phyloP scores from a whole-genome alignment of 2,888 invertebrate species.

The Schizaphis graminum region DNA sequence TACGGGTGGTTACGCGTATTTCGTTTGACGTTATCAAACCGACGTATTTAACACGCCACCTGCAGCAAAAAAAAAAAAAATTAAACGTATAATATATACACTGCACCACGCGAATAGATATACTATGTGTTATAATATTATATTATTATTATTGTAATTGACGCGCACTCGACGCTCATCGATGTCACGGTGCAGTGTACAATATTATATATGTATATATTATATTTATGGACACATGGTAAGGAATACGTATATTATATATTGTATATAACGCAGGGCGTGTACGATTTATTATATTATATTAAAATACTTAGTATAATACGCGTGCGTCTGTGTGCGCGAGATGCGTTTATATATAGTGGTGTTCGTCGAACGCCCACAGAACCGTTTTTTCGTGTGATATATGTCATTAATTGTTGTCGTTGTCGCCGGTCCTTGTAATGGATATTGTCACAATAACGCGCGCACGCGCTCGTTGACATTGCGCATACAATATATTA shows the following conservation, averaged over 20 bases:
- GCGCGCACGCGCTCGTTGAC: not conserved
- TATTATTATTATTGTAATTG: not conserved
- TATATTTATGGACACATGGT: not conserved
- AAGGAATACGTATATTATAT: not conserved
- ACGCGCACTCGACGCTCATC: not conserved
- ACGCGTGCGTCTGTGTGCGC: not conserved
- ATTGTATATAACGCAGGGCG: not conserved
- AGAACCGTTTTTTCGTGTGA: not conserved
- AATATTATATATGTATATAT: not conserved
- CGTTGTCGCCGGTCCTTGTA: not conserved
- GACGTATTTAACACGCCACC: not conserved
- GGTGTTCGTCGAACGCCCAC: constrained; percentile 34
- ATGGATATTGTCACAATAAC: constrained; percentile 38
- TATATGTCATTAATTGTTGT: constrained; percentile 21
- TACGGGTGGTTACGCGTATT: not conserved
- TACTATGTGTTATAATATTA: too few species aligned
- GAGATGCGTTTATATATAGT: not conserved
- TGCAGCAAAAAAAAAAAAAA: not conserved
- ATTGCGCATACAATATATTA: not conserved
- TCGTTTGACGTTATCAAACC: not conserved
- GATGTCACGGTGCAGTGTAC: not conserved
- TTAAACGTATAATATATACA: not conserved
- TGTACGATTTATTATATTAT: not conserved
- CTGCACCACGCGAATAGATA: not conserved
- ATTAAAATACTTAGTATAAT: not conserved